phyloP scores from a whole-genome alignment of 2,888 invertebrate species.

The Osmoderma eremita region DNA sequence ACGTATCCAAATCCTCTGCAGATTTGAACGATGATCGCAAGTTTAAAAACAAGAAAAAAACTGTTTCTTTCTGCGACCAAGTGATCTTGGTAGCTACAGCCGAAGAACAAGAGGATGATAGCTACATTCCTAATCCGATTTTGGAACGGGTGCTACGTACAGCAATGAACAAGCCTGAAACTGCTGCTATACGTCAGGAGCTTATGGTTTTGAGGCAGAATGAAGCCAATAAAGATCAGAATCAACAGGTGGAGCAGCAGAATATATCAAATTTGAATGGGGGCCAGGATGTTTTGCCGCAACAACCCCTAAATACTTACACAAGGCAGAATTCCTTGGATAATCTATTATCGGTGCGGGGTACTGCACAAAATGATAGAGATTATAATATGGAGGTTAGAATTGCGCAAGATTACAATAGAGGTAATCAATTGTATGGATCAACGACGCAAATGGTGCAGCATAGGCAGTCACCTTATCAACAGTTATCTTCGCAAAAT shows the following conservation, averaged over 20 bases:
- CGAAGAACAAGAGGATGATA: conserved; percentile 90
- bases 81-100: conserved; percentile 92
- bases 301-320: conserved; percentile 43
- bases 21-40: conserved; percentile 64
- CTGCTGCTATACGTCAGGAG: conserved; percentile 66
- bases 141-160: conserved; percentile 85
- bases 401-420: conserved; percentile 30
- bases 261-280: background rate
- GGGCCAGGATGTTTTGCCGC: conserved; percentile 6
- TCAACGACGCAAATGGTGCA: conserved; percentile 52
- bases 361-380: conserved; percentile 11
- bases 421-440: conserved; percentile 45
- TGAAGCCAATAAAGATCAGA: conserved; percentile 53
- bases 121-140: conserved; percentile 91
- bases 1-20: conserved; percentile 62
- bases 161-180: conserved; percentile 79
- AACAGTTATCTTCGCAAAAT: conserved; percentile 47
- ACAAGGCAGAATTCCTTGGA: conserved; percentile 56
- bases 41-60: conserved; percentile 77
- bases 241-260: conserved; percentile 19
- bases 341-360: conserved; percentile 44
- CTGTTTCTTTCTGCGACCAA: conserved; percentile 94
- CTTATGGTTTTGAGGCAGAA: conserved; percentile 65
- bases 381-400: conserved; percentile 13
- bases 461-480: conserved; percentile 57